phyloP scores from a whole-genome alignment of 2,888 invertebrate species.

The Watsonalla binaria region DNA sequence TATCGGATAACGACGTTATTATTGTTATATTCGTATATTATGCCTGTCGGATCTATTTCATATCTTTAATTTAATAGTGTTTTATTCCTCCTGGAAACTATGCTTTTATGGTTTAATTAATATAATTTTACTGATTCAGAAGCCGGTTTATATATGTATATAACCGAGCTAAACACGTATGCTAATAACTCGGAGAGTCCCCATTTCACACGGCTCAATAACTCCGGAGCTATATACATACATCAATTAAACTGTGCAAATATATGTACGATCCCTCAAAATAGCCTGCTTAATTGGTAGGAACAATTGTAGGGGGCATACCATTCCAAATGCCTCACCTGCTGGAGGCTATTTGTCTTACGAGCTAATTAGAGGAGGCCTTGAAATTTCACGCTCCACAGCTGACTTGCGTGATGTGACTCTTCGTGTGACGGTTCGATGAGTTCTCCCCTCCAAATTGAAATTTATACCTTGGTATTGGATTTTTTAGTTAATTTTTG shows the following conservation, averaged over 20 bases:
- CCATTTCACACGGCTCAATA: background rate
- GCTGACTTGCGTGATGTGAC: background rate
- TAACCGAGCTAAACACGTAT: background rate
- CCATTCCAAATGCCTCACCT: constrained; percentile 33
- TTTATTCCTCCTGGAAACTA: no score
- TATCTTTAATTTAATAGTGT: no score
- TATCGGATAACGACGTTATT: background rate
- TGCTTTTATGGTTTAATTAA: no score
- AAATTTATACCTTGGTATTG: no score
- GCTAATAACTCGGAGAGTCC: background rate
- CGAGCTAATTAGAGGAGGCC: constrained; percentile 39
- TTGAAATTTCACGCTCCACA: constrained; percentile 32
- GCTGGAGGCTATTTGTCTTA: constrained; percentile 35
- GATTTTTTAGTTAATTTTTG: no score
- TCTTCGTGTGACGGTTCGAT: background rate
- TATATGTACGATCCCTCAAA: constrained; percentile 17
- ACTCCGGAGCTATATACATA: background rate
- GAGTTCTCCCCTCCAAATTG: no score
- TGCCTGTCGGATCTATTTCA: no score
- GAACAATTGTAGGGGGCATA: constrained; percentile 26
- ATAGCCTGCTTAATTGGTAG: constrained; percentile 37
- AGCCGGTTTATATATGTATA: no score
- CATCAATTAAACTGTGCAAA: constrained; percentile 7
- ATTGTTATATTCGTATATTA: background rate
- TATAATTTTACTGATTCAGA: no score